Evolutionary conservation across 2,888 invertebrate genomes (phyloP), one percentile per base, ranked within the genome.

Genomic region (Abrostola tripartita): DNA sequence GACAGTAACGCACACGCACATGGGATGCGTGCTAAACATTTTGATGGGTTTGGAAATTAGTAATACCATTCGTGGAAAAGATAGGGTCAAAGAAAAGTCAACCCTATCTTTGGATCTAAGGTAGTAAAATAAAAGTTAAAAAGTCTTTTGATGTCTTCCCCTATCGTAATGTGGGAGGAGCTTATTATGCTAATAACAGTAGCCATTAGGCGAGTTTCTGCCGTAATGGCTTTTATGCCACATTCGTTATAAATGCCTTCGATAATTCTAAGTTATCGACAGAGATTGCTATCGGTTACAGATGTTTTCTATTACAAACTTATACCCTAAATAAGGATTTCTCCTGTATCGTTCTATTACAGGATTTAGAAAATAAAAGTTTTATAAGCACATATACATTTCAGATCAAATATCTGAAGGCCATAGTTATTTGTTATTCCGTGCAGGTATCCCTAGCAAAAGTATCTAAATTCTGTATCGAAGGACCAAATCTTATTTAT

Each of bases 131-230:
- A 75, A 71, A 71, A 71, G 57, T 61, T 65, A 49, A 35, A 52
- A 57, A 76, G 24, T 71, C 57, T 71, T 71, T 38, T 54, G 44
- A 38, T 71, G 66, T 61, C 56, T 75, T 54, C n/a, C 51, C 47
- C 76, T 36, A 58, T 54, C 54, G 57, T 76, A 47, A 71, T 11
- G 57, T 52, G 49, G 54, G 59, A 38, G 41, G 37, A 40, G 56
- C 52, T 75, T 74, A 69, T 54, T 70, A 71, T 71, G 76, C 64
- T 70, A 75, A 71, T 70, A 71, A 70, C 76, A 42, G 50, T 71
- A 57, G 37, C 41, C 51, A 52, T 57, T 42, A 40, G 65, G 53
- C 59, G 58, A 55, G 58, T 55, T 64, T 38, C 54, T 52, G 42
- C 54, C 14, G 53, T 60, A 64, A 71, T 35, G 65, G 51, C 50